A percentile compares a stretch with the other conserved stretches of the same genome.
phyloP scores from a whole-genome alignment of 2,113 vertebrate genomes.

The Mus pahari region DNA sequence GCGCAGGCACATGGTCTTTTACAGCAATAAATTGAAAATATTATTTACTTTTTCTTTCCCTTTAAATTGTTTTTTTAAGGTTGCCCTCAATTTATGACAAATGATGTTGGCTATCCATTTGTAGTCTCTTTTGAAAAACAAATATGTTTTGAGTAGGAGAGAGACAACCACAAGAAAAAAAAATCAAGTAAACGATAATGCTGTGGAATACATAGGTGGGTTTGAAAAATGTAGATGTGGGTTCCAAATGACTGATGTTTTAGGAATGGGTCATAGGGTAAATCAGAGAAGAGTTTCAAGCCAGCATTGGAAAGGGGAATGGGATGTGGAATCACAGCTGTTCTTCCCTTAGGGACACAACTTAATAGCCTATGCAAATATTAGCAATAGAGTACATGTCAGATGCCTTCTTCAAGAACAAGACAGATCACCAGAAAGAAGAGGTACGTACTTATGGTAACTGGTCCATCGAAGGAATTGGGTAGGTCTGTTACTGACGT shows the following conservation, averaged over 20 bases:
- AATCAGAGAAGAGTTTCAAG: neutral
- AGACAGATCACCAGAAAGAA: neutral
- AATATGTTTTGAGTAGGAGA: conserved; percentile 11
- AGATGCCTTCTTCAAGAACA: neutral
- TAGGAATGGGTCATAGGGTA: neutral
- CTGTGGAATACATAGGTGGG: neutral
- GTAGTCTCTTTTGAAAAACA: neutral
- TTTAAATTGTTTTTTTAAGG: conserved; percentile 14
- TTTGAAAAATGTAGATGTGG: neutral
- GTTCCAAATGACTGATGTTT: conserved; percentile 21
- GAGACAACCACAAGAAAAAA: conserved; percentile 14
- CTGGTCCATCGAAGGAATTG: conserved; percentile 69
- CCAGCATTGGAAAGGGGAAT: neutral
- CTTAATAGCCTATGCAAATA: neutral
- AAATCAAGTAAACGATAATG: neutral
- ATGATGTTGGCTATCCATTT: neutral
- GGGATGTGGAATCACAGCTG: neutral
- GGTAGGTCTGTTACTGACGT: conserved; percentile 74
- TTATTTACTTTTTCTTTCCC: neutral
- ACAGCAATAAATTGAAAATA: neutral
- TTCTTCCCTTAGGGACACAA: neutral
- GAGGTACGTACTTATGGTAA: conserved; percentile 76
- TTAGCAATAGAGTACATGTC: neutral
- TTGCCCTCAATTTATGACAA: neutral
- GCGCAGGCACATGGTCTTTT: neutral